Base-by-base conservation (phyloP, 2,797 vertebrate species). In the Fistularia commersonii region DNA sequence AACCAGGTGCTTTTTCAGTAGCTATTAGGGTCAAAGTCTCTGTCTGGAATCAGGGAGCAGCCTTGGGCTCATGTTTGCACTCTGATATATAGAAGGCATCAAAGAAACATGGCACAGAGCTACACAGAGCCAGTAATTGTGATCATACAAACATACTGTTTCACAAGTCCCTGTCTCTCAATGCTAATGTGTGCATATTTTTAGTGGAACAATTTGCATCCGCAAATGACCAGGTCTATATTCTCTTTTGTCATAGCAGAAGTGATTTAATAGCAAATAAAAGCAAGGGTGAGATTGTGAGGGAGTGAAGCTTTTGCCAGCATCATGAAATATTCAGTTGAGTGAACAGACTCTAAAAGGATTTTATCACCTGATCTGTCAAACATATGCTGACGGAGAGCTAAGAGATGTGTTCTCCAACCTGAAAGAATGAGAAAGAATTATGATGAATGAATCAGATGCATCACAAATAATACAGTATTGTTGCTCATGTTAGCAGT, bases 321-420 rank as follows among this genome's bases (percentile, higher is more conserved):
- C 51, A 33, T 79, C 71, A 63, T 83, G 57, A 73, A 81, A 80
- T 77, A 80, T 81, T 77, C 74, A 82, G 68, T 39, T 57, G 64
- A 72, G 72, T 72, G 66, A 57, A 53, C 57, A 64, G 67, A 60
- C 69, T 41, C 48, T 56, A 61, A 79, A 80, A 71, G 66, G 9
- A 66, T 74, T 82, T 75, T 61, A 81, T 77, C 69, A 69, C 72
- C 47, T 72, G 66, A 70, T 78, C 61, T 58, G 50, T 79, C 35
- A 12, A 61, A 70, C 54, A 63, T 54, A 62, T 51, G 57, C 39
- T n/a, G 58, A 64, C 11, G 38, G 47, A 48, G 31, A 60, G 48
- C 15, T 23, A 56, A 48, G 45, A 63, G 40, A 45, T 39, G 54
- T 38, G 44, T 35, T 32, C 36, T 51, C 36, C 49, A 51, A 57